Evolutionary conservation across 2,797 vertebrate genomes (phyloP).

Genomic region (Acanthurus leucopareius): DNA sequence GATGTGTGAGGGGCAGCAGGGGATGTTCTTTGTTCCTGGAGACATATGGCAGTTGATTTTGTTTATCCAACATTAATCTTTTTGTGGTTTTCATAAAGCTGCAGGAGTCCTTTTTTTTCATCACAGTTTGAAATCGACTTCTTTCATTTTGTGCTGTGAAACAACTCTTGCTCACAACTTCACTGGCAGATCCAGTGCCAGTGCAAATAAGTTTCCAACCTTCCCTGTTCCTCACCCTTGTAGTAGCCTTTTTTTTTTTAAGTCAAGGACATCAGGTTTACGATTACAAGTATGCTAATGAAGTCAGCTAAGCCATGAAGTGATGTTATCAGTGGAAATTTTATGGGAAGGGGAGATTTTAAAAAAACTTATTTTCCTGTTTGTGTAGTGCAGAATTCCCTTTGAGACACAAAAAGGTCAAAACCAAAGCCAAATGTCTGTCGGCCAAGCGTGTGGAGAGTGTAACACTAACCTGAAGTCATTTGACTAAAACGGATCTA

Average conservation of each 20-base stretch:
- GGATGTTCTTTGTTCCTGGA: conserved; percentile 54
- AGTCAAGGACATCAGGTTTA: conserved; percentile 30
- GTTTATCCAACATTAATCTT: conserved; percentile 52
- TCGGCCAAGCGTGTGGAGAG: conserved; percentile 58
- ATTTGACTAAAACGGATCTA: conserved; percentile 71
- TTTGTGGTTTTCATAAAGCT: conserved; percentile 43
- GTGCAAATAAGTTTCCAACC: conserved; percentile 3
- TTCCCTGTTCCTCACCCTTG: neutral
- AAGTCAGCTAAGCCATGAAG: conserved; percentile 43
- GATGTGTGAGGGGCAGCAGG: conserved; percentile 47
- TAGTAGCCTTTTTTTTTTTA: neutral
- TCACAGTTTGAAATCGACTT: conserved; percentile 43
- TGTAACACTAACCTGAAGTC: conserved; percentile 80
- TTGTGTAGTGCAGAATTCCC: conserved; percentile 67
- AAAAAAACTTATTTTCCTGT: conserved; percentile 61
- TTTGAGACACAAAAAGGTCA: conserved; percentile 69
- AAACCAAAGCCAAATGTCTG: conserved; percentile 65
- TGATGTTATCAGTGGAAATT: conserved; percentile 73
- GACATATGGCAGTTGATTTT: conserved; percentile 54
- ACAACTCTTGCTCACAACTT: conserved; percentile 12
- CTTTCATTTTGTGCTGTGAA: conserved; percentile 3
- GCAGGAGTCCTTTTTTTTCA: conserved; percentile 41
- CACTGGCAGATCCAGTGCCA: neutral
- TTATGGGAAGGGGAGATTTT: conserved; percentile 50
- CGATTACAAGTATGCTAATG: conserved; percentile 76